A percentile compares a stretch with the other conserved stretches of the same genome.
phyloP scores from a whole-genome alignment of 2,888 invertebrate genomes.

The Caenorhabditis imperialis region DNA sequence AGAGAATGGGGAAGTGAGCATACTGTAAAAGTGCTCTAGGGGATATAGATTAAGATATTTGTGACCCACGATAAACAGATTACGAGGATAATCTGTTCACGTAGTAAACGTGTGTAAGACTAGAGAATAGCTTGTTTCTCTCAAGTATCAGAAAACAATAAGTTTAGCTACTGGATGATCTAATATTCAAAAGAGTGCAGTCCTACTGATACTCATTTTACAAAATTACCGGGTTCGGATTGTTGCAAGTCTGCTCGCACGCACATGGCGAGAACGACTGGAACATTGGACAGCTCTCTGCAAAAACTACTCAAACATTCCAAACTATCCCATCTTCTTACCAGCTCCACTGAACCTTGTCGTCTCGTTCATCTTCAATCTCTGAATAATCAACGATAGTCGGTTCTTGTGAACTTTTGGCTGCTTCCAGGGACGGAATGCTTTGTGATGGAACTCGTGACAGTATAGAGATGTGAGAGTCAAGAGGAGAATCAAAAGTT shows the following conservation, averaged over 20 bases:
- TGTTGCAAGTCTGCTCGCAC: constrained; percentile 39
- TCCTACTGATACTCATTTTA: no score
- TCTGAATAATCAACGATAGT: constrained; percentile 39
- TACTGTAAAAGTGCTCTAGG: no score
- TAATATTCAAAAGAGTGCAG: not conserved
- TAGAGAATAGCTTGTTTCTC: not conserved
- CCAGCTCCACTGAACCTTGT: constrained; percentile 16
- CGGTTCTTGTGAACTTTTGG: constrained; percentile 34
- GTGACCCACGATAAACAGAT: no score
- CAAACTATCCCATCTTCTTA: no score
- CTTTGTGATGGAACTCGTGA: constrained; percentile 28
- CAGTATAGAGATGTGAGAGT: not conserved
- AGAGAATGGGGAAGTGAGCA: no score
- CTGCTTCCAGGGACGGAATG: constrained; percentile 30
- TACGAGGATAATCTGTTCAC: no score
- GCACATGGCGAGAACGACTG: constrained; percentile 36
- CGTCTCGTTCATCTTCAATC: constrained; percentile 19
- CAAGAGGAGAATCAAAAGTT: constrained; percentile 8
- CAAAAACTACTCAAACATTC: not conserved
- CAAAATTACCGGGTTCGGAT: constrained; percentile 32
- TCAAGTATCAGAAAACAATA: not conserved
- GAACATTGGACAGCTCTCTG: constrained; percentile 34
- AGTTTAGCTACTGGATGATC: no score
- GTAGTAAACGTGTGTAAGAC: no score
- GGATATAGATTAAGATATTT: no score